Percentiles rank a stretch among this genome's conserved stretches.
These are phyloP conservation scores for Tyrophagus putrescentiae DNA, from an alignment of 1,140 invertebrate genomes.

Conservation along the genomic window DNA sequence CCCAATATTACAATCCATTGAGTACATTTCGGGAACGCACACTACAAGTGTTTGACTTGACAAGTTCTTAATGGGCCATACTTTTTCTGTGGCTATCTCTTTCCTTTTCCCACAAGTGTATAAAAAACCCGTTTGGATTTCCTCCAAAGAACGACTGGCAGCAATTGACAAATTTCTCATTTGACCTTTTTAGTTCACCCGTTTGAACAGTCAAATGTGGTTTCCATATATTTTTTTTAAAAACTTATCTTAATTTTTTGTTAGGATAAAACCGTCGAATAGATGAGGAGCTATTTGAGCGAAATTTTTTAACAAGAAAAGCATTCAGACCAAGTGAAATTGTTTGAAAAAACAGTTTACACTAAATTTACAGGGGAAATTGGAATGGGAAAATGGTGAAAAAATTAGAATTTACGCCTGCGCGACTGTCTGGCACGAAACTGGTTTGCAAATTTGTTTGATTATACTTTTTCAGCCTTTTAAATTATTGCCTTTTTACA, in stretches of 20 bases:
- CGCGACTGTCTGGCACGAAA: constrained; percentile 98
- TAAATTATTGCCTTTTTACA: too few relatives aligned
- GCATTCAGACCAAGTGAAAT: too few relatives aligned
- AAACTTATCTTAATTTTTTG: too few relatives aligned
- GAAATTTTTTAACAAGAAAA: background rate
- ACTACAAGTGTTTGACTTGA: constrained; percentile 33
- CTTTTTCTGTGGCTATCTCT: constrained; percentile 36
- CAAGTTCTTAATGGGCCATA: constrained; percentile 22
- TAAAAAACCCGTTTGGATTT: constrained; percentile 42
- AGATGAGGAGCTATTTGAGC: constrained; percentile 32
- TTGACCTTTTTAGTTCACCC: constrained; percentile 43
- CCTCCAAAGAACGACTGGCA: constrained; percentile 40
- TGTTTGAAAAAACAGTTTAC: too few relatives aligned
- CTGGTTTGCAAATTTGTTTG: too few relatives aligned
- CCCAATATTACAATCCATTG: constrained; percentile 26
- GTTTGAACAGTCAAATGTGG: constrained; percentile 84
- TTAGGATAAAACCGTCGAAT: constrained; percentile 63
- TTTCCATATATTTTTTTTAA: too few relatives aligned
- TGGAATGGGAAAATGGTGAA: too few relatives aligned
- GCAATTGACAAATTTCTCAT: constrained; percentile 40
- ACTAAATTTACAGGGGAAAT: background rate
- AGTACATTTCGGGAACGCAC: constrained; percentile 10
- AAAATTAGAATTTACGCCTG: constrained; percentile 50
- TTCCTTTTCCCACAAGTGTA: constrained; percentile 33
- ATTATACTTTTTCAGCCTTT: too few relatives aligned